Conservation (phyloP, 2,888 invertebrate genomes). For the Mesorhabditis spiculigera region DNA sequence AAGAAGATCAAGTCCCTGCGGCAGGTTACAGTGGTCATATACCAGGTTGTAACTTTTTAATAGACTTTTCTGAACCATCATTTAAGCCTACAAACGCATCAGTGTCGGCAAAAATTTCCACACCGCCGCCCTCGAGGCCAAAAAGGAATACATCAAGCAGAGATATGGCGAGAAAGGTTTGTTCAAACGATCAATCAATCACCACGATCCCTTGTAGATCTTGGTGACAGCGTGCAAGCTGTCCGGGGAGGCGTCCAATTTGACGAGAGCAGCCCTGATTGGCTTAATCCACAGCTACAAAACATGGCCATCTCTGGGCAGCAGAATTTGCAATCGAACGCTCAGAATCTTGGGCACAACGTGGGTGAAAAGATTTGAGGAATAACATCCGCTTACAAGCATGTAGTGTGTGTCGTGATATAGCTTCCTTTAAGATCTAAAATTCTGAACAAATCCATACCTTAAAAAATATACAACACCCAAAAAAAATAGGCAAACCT, state of each 20-base stretch:
- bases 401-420: too few relatives aligned
- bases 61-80: background rate
- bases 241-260: background rate
- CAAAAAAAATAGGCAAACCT: too few relatives aligned
- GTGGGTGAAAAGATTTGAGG: background rate
- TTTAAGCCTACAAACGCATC: conserved; percentile 27
- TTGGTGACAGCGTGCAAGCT: too few relatives aligned
- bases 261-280: background rate
- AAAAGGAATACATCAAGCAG: conserved; percentile 37
- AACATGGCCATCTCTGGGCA: background rate
- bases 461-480: too few relatives aligned
- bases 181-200: background rate
- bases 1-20: conserved; percentile 32
- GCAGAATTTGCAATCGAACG: background rate
- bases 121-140: conserved; percentile 37
- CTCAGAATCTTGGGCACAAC: background rate
- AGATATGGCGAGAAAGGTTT: conserved; percentile 11
- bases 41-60: conserved; percentile 19
- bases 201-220: too few relatives aligned
- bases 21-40: conserved; percentile 45
- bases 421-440: too few relatives aligned
- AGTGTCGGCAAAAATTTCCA: conserved; percentile 42
- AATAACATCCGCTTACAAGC: too few relatives aligned
- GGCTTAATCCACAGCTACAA: background rate
- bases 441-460: too few relatives aligned